Evolutionary conservation across 1,140 invertebrate genomes (phyloP).

Genomic region (Drosophila busckii): DNA sequence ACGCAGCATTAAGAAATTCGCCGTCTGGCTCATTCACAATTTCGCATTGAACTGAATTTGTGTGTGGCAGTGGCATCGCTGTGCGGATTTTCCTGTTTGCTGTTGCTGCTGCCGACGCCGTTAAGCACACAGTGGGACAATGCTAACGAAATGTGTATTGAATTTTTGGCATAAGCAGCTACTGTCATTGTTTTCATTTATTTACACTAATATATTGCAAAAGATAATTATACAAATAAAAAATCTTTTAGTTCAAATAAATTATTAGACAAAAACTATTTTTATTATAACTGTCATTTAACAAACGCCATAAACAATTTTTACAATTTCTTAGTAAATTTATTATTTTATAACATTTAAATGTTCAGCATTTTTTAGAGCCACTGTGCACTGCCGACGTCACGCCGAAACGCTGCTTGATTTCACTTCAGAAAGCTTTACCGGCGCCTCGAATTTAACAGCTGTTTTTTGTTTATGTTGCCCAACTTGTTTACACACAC

Average conservation of each 20-base stretch:
- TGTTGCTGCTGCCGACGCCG: slow-evolving; percentile 34
- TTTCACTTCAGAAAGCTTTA: slow-evolving; percentile 70
- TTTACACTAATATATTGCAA: too few relatives aligned
- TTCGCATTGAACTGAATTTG: slow-evolving; percentile 72
- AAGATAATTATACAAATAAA: too few relatives aligned
- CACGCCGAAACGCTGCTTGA: slow-evolving; percentile 44
- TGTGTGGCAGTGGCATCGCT: slow-evolving; percentile 59
- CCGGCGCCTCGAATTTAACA: slow-evolving; percentile 59
- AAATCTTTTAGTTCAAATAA: too few relatives aligned
- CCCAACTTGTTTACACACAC: slow-evolving; percentile 45
- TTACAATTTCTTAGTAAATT: neutral
- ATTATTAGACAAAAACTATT: too few relatives aligned
- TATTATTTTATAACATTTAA: neutral
- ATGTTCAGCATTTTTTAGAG: neutral
- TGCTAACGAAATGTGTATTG: too few relatives aligned
- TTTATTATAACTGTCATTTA: too few relatives aligned
- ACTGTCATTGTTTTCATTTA: too few relatives aligned
- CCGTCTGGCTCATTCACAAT: slow-evolving; percentile 68
- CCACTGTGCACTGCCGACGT: slow-evolving; percentile 27
- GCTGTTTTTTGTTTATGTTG: slow-evolving; percentile 76
- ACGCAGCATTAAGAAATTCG: slow-evolving; percentile 41
- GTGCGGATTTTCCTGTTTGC: slow-evolving; percentile 73
- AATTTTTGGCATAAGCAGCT: too few relatives aligned
- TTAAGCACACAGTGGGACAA: slow-evolving; percentile 19
- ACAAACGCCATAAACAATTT: neutral